Evolutionary conservation across 2,797 vertebrate species (phyloP), one percentile per base, ranked within the genome.

Genomic region (Sebastolobus alascanus): DNA sequence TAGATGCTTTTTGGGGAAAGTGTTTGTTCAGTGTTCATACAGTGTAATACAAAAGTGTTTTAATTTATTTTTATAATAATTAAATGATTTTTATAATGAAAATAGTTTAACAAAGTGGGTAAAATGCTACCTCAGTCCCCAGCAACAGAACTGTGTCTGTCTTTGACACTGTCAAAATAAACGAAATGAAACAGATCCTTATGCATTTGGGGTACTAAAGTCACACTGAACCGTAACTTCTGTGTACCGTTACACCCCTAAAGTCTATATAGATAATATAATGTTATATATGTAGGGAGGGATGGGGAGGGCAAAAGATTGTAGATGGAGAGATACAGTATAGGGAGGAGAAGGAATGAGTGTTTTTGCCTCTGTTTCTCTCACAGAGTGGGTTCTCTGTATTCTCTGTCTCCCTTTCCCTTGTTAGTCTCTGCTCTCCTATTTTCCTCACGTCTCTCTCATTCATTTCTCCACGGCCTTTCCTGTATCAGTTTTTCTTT

Each of bases 401-500:
- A 13, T 56, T 29, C 18, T 9, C 12, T 2, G 18, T 68, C 8
- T 50, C 14, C 52, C 37, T 59, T 29, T 37, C n/a, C 13, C 27
- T 79, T 40, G 61, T 58, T 69, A 59, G 60, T 43, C 3, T 73
- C 25, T 55, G 16, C 67, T 59, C 77, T 46, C 22, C 25, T 68
- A 22, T 27, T 10, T 38, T 43, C 55, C 27, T 33, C 27, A 14
- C 5, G 18, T 35, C 60, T 27, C 64, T 58, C 31, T 43, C 67
- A 77, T 75, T 56, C 29, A 75, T 73, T 64, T 27, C 55, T 59
- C 35, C 1, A 6, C 5, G 0, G 25, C 43, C 37, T 70, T 75
- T 73, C 56, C 20, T 81, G 65, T 65, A 73, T 79, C 68, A 37
- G 18, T 84, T 81, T 78, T 81, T 73, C 77, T 80, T 76, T 66